A percentile compares a stretch with the other conserved stretches of the same genome.
phyloP scores from a whole-genome alignment of 2,113 vertebrate species.

The Chaetura pelagica region DNA sequence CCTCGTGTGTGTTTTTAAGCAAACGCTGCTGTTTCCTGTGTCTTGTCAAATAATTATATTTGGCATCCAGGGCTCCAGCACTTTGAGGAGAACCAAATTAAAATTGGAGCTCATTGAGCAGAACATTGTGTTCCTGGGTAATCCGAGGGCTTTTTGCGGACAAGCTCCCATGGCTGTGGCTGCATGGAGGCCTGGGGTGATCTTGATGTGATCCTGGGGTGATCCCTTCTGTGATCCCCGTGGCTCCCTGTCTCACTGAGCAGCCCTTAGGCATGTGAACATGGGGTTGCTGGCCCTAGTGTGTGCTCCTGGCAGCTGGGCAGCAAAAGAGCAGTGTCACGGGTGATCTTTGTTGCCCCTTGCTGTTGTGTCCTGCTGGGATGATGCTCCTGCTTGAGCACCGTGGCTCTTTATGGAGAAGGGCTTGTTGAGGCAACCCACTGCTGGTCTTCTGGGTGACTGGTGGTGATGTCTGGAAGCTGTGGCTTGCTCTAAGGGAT shows the following conservation, averaged over 20 bases:
- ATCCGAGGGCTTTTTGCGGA: not conserved
- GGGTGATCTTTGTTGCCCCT: rapidly evolving
- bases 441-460: not conserved
- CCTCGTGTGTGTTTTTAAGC: not conserved
- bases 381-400: not conserved
- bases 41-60: constrained; percentile 61
- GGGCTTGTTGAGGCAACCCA: rapidly evolving
- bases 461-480: not conserved
- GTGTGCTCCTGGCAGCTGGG: not conserved
- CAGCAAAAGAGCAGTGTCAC: not conserved
- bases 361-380: rapidly evolving
- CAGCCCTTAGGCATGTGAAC: not conserved
- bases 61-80: not conserved
- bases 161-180: not conserved
- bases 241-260: not conserved
- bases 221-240: not conserved
- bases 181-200: rapidly evolving
- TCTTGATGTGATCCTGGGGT: not conserved
- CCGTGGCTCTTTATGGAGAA: rapidly evolving
- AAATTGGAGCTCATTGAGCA: constrained; percentile 31
- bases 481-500: not conserved
- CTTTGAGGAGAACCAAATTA: constrained; percentile 36
- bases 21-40: constrained; percentile 33
- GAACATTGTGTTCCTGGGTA: constrained; percentile 12
- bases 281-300: rapidly evolving